Evolutionary conservation across 2,797 vertebrate genomes (phyloP).

Genomic region (Urosaurus nigricauda): DNA sequence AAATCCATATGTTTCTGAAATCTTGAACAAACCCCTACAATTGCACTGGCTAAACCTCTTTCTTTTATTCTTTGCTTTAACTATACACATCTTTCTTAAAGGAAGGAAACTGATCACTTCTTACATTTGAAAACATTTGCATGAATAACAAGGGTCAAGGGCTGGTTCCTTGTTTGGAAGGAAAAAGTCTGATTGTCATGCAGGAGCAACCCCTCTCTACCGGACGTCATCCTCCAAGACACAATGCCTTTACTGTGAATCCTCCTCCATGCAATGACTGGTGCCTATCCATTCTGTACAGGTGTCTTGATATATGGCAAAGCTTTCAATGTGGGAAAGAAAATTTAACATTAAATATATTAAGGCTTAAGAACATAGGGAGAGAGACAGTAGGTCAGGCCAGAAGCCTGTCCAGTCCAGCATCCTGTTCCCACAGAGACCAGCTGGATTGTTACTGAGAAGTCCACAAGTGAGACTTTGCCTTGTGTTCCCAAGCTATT

Average conservation of each 20-base stretch:
- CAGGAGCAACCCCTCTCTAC: too few species aligned
- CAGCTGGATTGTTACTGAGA: background rate
- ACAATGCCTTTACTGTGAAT: too few species aligned
- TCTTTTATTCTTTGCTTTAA: too few species aligned
- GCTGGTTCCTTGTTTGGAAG: background rate
- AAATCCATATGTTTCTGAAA: background rate
- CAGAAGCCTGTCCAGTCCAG: background rate
- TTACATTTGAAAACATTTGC: background rate
- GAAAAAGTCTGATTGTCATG: too few species aligned
- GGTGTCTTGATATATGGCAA: background rate
- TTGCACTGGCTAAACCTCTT: background rate
- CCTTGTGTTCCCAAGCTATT: background rate
- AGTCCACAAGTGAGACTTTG: background rate
- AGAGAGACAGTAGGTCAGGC: background rate
- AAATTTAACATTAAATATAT: background rate
- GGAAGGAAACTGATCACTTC: too few species aligned
- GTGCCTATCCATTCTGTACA: too few species aligned
- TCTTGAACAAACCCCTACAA: background rate
- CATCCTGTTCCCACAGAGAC: background rate
- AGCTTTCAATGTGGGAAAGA: background rate
- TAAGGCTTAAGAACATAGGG: background rate
- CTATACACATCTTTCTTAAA: background rate
- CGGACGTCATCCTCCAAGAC: too few species aligned
- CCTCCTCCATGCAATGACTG: too few species aligned
- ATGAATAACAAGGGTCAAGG: background rate